These are phyloP conservation scores for Sciurus niger DNA, from an alignment of 2,113 vertebrate genomes.

Conservation along the genomic window DNA sequence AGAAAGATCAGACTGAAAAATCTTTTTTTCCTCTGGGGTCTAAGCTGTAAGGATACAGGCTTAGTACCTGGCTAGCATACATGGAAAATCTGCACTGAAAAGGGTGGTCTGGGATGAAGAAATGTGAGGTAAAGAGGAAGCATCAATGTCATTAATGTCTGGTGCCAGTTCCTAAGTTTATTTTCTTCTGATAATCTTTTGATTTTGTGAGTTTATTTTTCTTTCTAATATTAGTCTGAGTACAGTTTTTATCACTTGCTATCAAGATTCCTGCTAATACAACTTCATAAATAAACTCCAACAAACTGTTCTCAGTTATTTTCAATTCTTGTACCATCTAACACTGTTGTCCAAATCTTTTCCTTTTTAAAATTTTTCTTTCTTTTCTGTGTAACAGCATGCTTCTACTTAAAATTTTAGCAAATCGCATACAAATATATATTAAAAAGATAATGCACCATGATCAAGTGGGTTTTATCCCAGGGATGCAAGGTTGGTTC, in stretches of 20 bases:
- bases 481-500: too few relatives aligned
- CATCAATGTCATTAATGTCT: neutral
- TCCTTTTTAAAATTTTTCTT: neutral
- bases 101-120: neutral
- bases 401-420: neutral
- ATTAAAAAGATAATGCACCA: too few relatives aligned
- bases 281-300: neutral
- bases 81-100: neutral
- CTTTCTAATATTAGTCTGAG: neutral
- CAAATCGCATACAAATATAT: too few relatives aligned
- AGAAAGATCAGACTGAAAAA: conserved; percentile 29
- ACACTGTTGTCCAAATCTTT: neutral
- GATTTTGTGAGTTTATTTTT: neutral
- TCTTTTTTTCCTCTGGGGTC: neutral
- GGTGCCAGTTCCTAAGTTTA: neutral
- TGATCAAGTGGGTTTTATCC: too few relatives aligned
- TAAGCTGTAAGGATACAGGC: neutral
- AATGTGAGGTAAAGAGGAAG: neutral
- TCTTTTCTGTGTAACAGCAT: neutral
- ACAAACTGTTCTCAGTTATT: neutral
- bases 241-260: conserved; percentile 43
- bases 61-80: neutral
- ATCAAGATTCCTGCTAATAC: conserved; percentile 1
- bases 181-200: neutral
- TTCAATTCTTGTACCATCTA: neutral